Evolutionary conservation across 2,888 invertebrate species (phyloP), one percentile per base, ranked within the genome.

Genomic region (Catocala nupta): DNA sequence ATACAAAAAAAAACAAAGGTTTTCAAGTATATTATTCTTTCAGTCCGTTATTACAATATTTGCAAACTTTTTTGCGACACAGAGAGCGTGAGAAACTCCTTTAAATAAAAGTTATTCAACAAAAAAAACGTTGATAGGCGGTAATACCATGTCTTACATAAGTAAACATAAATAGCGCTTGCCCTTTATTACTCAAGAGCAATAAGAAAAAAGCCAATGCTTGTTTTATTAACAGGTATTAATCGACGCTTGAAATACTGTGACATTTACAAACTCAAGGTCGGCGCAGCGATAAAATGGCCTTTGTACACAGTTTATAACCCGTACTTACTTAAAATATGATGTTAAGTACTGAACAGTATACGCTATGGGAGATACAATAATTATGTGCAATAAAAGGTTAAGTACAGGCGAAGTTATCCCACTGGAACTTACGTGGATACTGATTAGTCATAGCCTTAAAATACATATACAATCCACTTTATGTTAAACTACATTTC

Each of bases 211-310:
- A 70, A 70, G 64, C 36, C 45, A 34, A 8, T 12, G 43, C 59
- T 59, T 62, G 54, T 73, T 64, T 70, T 64, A 62, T 68, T 61
- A 64, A 68, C 34, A 62, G 52, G 43, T 55, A 67, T 55, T 77
- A 71, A 71, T 67, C 66, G 57, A 69, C 63, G 65, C 62, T 63
- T 73, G 65, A 76, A 65, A 67, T 49, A 68, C 70, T 65, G 65
- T 56, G 75, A 75, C 72, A 75, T 75, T 72, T 55, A 70, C 52
- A 50, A 61, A 51, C 49, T 67, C 75, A 75, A 75, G 75, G 75
- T 44, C 60, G 45, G 6, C 11, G 43, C 55, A 58, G 59, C 62
- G 63, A 61, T 65, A 62, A 68, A 74, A 64, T 50, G 60, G 59
- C 62, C 59, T 75, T 64, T 70, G 59, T 67, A 56, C 25, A 16